Evolutionary conservation across 1,140 invertebrate species (phyloP).

Genomic region (Drosophila ohnishii): DNA sequence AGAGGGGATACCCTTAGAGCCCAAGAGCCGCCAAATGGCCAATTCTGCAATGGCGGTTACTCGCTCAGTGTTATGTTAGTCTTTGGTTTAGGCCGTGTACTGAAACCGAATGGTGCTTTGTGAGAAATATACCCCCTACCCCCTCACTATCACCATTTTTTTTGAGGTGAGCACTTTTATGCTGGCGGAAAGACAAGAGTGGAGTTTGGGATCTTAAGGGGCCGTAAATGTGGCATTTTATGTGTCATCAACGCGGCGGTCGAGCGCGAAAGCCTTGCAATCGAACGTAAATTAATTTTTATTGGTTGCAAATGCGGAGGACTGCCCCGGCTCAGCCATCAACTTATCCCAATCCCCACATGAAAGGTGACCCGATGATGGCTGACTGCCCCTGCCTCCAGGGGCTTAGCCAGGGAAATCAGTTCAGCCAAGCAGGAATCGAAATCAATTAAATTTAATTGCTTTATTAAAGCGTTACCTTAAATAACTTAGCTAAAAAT

Average conservation of each 20-base stretch:
- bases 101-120: constrained; percentile 17
- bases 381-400: background rate
- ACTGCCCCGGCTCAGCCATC: constrained; percentile 24
- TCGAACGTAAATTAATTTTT: constrained; percentile 80
- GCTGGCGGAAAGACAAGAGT: constrained; percentile 48
- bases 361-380: constrained; percentile 33
- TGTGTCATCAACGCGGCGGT: constrained; percentile 62
- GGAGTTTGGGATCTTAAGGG: constrained; percentile 54
- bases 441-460: constrained; percentile 13
- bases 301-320: constrained; percentile 50
- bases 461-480: background rate
- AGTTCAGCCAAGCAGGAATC: constrained; percentile 8
- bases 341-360: constrained; percentile 40
- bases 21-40: constrained; percentile 24
- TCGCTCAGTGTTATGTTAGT: constrained; percentile 20
- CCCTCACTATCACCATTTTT: constrained; percentile 27
- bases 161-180: constrained; percentile 39
- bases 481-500: background rate
- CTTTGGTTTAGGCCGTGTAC: constrained; percentile 24
- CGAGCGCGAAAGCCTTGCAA: constrained; percentile 69
- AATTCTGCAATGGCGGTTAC: constrained; percentile 41
- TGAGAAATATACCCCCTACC: background rate
- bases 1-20: background rate
- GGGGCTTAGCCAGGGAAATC: constrained; percentile 2
- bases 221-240: constrained; percentile 77